phyloP scores from a whole-genome alignment of 2,797 vertebrate genomes.

The Enteromius radiatus region DNA sequence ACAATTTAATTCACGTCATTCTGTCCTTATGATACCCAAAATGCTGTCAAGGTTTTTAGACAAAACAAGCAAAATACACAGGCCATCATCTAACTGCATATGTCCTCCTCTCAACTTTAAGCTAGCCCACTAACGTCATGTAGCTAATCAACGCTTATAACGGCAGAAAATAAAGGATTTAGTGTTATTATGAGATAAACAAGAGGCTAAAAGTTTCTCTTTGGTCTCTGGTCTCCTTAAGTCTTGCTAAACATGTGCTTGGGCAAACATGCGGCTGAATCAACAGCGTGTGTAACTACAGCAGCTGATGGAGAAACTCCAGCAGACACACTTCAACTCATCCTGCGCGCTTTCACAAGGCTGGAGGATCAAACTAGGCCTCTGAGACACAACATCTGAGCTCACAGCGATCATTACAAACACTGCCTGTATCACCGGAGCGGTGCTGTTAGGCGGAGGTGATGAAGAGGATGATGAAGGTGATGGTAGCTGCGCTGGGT shows the following conservation, averaged over 20 bases:
- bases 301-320: slow-evolving; percentile 47
- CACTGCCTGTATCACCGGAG: slow-evolving; percentile 11
- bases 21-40: background rate
- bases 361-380: slow-evolving; percentile 45
- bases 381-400: slow-evolving; percentile 33
- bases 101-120: slow-evolving; percentile 31
- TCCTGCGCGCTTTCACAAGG: slow-evolving; percentile 33
- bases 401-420: slow-evolving; percentile 41
- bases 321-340: slow-evolving; percentile 33
- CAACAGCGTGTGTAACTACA: slow-evolving; percentile 47
- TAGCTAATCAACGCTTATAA: background rate
- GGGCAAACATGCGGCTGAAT: slow-evolving; percentile 33
- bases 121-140: background rate
- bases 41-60: background rate
- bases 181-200: background rate
- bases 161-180: background rate
- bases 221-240: background rate
- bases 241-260: slow-evolving; percentile 27
- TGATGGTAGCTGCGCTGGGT: slow-evolving; percentile 50
- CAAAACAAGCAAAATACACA: background rate
- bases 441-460: background rate
- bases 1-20: background rate
- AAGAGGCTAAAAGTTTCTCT: background rate
- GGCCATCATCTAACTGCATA: slow-evolving; percentile 12
- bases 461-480: slow-evolving; percentile 17